Evolutionary conservation across 2,888 invertebrate species (phyloP).

Genomic region (Formica aserva): DNA sequence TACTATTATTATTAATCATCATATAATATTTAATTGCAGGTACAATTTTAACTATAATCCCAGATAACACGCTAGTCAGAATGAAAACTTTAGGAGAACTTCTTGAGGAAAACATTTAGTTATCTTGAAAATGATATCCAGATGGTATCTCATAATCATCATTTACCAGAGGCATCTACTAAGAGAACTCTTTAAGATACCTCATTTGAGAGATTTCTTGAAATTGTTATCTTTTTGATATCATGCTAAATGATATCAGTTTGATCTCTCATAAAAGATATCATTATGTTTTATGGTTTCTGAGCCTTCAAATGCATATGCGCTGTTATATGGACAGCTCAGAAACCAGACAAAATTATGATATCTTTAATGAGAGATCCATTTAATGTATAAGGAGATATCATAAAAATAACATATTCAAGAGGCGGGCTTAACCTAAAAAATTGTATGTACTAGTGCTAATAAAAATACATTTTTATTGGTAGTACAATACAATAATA

Average conservation of each 20-base stretch:
- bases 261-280: neutral
- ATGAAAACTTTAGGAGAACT: neutral
- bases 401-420: too few species aligned
- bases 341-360: neutral
- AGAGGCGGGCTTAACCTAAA: too few species aligned
- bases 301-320: neutral
- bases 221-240: neutral
- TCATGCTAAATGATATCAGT: neutral
- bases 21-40: too few species aligned
- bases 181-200: neutral
- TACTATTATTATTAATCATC: too few species aligned
- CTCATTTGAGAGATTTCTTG: neutral
- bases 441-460: too few species aligned
- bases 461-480: too few species aligned
- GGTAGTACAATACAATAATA: too few species aligned
- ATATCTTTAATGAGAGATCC: too few species aligned
- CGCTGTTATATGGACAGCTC: neutral
- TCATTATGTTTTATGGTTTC: neutral
- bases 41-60: too few species aligned
- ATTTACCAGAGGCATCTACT: neutral
- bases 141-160: neutral
- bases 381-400: too few species aligned
- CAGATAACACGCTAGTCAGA: too few species aligned
- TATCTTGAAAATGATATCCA: neutral
- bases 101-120: neutral